Percentiles rank a stretch among this genome's conserved stretches.
phyloP scores from a whole-genome alignment of 2,113 vertebrate genomes.

The Verasper variegatus region DNA sequence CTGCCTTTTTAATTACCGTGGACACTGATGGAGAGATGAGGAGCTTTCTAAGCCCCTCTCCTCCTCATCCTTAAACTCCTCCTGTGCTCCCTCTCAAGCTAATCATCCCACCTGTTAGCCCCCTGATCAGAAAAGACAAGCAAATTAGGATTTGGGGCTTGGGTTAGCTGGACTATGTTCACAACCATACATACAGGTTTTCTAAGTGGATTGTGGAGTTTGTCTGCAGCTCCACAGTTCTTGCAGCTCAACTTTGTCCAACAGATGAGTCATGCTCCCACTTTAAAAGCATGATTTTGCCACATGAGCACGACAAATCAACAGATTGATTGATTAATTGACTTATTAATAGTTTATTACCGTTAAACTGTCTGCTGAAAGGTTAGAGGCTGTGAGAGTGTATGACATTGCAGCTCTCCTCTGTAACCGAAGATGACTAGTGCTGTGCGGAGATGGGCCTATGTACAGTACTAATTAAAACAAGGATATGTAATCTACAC shows the following conservation, averaged over 20 bases:
- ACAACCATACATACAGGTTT: constrained; percentile 18
- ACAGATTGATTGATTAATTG: constrained; percentile 54
- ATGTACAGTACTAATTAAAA: constrained; percentile 79
- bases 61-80: constrained; percentile 4
- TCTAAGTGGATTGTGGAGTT: constrained; percentile 24
- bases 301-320: constrained; percentile 58
- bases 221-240: constrained; percentile 7
- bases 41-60: constrained; percentile 17
- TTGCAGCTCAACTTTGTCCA: constrained; percentile 32
- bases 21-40: constrained; percentile 69
- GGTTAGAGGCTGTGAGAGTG: constrained; percentile 56
- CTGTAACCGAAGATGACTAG: constrained; percentile 67
- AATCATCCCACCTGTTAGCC: constrained; percentile 68
- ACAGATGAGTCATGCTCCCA: constrained; percentile 63
- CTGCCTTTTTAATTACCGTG: constrained; percentile 72
- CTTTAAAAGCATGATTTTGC: constrained; percentile 44
- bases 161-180: constrained; percentile 20
- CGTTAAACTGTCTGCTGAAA: constrained; percentile 58
- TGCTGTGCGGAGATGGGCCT: constrained; percentile 49
- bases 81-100: constrained; percentile 26
- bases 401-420: constrained; percentile 59
- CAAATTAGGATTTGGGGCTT: constrained; percentile 19
- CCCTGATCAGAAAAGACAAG: constrained; percentile 44
- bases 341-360: constrained; percentile 71
- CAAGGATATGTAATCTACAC: constrained; percentile 78